A percentile compares a stretch with the other conserved stretches of the same genome.
These are phyloP conservation scores for Pomatostomus ruficeps DNA, from an alignment of 2,113 vertebrate genomes.

Conservation along the genomic window DNA sequence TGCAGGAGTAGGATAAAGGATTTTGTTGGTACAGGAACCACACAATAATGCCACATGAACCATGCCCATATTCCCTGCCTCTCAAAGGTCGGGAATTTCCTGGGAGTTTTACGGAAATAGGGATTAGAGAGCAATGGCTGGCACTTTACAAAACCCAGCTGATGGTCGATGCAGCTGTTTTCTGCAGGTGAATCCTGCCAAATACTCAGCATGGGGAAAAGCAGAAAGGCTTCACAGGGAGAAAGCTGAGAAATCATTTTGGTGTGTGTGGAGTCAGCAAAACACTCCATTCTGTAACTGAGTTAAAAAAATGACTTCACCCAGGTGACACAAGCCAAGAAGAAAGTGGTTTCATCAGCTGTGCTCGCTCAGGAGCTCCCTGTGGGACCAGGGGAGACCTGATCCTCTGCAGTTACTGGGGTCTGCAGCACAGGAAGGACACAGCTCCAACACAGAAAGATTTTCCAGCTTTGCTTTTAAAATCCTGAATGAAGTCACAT, in stretches of 20 bases:
- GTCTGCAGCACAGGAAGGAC: neutral
- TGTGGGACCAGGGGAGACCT: neutral
- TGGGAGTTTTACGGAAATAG: neutral
- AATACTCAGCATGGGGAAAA: neutral
- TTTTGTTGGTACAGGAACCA: neutral
- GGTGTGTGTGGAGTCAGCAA: neutral
- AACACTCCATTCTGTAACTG: neutral
- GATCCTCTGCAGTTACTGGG: neutral
- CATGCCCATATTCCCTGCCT: neutral
- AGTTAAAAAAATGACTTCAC: neutral
- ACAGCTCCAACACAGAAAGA: neutral
- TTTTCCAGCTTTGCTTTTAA: neutral
- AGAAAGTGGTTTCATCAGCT: neutral
- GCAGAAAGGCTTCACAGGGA: neutral
- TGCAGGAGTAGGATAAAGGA: neutral
- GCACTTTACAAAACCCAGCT: neutral
- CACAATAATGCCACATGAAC: neutral
- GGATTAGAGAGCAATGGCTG: neutral
- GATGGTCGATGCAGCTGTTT: neutral
- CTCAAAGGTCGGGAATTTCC: neutral
- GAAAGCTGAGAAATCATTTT: neutral
- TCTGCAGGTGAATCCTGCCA: neutral
- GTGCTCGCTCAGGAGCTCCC: neutral
- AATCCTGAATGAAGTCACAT: neutral
- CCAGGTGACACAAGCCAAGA: neutral